Conservation (phyloP, 2,797 vertebrate genomes). For the Muraenolepis orangiensis region DNA sequence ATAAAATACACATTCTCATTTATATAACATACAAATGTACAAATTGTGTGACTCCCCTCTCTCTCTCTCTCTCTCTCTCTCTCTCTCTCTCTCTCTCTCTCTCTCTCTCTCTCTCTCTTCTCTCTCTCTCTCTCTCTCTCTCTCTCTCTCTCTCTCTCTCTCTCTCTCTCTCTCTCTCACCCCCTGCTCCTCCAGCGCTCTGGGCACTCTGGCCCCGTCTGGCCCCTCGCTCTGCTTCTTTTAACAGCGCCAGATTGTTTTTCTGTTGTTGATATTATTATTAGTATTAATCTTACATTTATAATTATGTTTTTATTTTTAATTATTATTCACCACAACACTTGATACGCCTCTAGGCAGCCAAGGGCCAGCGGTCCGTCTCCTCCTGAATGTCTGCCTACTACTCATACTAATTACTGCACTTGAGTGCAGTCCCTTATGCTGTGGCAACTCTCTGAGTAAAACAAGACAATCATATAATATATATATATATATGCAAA, state of each 20-base stretch:
- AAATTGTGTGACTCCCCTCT: too few relatives aligned
- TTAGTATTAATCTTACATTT: not conserved
- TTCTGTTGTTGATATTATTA: too few relatives aligned
- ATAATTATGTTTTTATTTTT: not conserved
- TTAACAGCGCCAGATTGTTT: constrained; percentile 27
- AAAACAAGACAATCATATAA: constrained; percentile 12
- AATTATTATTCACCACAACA: constrained; percentile 11
- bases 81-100: too few relatives aligned
- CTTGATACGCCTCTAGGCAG: constrained; percentile 45
- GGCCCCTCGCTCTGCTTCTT: constrained; percentile 39
- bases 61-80: not conserved
- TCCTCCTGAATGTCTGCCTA: constrained; percentile 60
- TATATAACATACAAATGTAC: too few relatives aligned
- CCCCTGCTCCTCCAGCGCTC: too few relatives aligned
- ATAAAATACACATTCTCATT: too few relatives aligned
- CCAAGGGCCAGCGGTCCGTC: constrained; percentile 41
- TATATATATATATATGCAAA: constrained; percentile 29
- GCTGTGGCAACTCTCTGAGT: constrained; percentile 23
- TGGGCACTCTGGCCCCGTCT: too few relatives aligned
- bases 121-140: not conserved
- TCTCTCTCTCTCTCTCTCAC: not conserved
- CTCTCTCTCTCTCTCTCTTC: too few relatives aligned
- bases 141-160: not conserved
- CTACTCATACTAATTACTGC: constrained; percentile 58
- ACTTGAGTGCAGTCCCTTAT: constrained; percentile 46